Percentiles rank a stretch among this genome's conserved stretches.
Evolutionary conservation across 2,113 vertebrate genomes (phyloP).

Genomic region (Pampusana beccarii): DNA sequence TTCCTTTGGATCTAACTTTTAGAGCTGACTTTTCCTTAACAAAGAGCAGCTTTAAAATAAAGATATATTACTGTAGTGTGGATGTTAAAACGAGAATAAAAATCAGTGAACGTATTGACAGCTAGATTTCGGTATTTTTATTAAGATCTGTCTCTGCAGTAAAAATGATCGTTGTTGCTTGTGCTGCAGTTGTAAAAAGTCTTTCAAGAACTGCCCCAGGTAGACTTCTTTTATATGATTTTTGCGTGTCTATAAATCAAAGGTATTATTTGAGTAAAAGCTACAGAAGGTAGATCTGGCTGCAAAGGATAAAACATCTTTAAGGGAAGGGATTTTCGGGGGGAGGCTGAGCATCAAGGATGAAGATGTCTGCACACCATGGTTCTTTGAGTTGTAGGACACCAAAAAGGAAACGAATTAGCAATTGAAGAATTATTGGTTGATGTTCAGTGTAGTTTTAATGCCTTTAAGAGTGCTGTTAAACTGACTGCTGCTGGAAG

Average conservation of each 20-base stretch:
- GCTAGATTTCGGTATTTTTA: conserved; percentile 5
- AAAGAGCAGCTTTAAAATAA: neutral
- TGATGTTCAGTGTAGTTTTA: neutral
- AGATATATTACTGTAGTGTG: neutral
- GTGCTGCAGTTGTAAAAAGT: neutral
- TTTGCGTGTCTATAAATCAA: conserved; percentile 25
- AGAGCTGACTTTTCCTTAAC: neutral
- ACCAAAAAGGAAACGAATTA: neutral
- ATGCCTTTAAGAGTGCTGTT: neutral
- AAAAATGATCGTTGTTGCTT: neutral
- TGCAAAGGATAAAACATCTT: neutral
- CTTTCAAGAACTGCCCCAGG: neutral
- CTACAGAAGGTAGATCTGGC: neutral
- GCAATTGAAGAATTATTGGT: neutral
- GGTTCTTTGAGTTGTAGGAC: neutral
- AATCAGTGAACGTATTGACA: neutral
- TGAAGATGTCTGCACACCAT: neutral
- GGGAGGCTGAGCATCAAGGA: neutral
- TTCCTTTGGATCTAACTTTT: neutral
- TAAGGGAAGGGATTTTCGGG: rapidly evolving
- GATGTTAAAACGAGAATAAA: neutral
- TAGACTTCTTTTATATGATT: neutral
- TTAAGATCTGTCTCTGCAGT: neutral
- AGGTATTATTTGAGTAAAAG: neutral
- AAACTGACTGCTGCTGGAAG: neutral